Base-by-base conservation (phyloP, 2,113 vertebrate species). In the Nanger granti region DNA sequence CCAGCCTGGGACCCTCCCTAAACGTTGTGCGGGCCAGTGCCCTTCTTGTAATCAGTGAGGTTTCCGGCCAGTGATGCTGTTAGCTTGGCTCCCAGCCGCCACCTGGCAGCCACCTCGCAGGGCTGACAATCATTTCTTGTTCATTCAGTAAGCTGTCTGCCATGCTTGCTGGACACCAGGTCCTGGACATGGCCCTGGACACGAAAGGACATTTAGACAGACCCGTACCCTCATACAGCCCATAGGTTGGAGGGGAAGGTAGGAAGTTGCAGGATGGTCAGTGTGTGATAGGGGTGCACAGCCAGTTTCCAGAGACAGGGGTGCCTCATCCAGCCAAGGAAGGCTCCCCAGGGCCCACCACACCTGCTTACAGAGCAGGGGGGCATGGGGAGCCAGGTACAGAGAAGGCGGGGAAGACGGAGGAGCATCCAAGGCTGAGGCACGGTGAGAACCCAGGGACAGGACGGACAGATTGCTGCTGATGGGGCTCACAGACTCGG, bases 401-500 rank as follows among this genome's bases (percentile, higher is more conserved):
- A 26, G 28, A 7, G 20, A 80, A 1, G 18, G 73, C 22, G 5
- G 57, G 52, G 14, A 59, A 60, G 24, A 57, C 1, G 34, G 22
- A 69, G n/a, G 26, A 17, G 41, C 0, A 0, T 17, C 47, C 7
- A 64, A 91, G 66, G 60, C 20, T 28, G 59, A 88, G 73, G 59
- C 20, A 34, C 0, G 1, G 31, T 0, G 8, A 80, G 41, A n/a
- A 34, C 29, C 11, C 1, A 3, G 31, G 12, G 54, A 18, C 1
- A n/a, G 10, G 47, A 9, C 0, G 15, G 60, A n/a, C 20, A 80
- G 84, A 44, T 28, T 1, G 49, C 64, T 66, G 13, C 29, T 28
- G 5, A 11, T 0, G 7, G 34, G 28, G 10, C 20, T 54, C 9
- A 11, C 1, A 0, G 2, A 24, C 84, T 59, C 9, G 0, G 29